A percentile compares a stretch with the other conserved stretches of the same genome.
These are phyloP conservation scores for Neodiprion fabricii DNA, from an alignment of 1,140 invertebrate species.

Conservation along the genomic window DNA sequence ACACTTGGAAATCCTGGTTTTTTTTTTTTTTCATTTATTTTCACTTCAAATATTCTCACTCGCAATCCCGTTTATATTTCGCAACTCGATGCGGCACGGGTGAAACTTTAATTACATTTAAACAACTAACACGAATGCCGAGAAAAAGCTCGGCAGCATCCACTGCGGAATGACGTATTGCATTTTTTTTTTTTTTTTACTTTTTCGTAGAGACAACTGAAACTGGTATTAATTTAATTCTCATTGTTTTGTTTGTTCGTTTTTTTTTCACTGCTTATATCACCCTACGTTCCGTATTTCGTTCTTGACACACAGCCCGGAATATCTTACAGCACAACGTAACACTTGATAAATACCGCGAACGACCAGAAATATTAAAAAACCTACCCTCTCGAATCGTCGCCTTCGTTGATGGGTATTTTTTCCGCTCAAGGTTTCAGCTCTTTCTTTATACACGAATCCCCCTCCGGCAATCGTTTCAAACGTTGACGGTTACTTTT, in stretches of 20 bases:
- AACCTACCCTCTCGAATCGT: not conserved
- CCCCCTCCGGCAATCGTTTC: not conserved
- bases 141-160: not conserved
- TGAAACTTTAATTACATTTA: not conserved
- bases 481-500: conserved; percentile 50
- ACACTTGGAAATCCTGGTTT: not conserved
- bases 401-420: not conserved
- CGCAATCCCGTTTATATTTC: not conserved
- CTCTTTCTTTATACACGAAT: not conserved
- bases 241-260: not conserved
- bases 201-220: not conserved
- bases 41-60: too few relatives aligned
- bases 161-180: not conserved
- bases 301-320: not conserved
- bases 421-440: not conserved
- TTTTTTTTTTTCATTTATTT: not conserved
- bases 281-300: not conserved
- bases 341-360: not conserved
- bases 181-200: not conserved
- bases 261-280: not conserved
- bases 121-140: not conserved
- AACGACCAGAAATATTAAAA: not conserved
- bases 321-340: not conserved
- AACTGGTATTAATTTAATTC: not conserved
- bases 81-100: not conserved